Percentiles rank a stretch among this genome's conserved stretches.
Evolutionary conservation across 2,888 invertebrate genomes (phyloP).

Genomic region (Dasysyrphus albostriatus): DNA sequence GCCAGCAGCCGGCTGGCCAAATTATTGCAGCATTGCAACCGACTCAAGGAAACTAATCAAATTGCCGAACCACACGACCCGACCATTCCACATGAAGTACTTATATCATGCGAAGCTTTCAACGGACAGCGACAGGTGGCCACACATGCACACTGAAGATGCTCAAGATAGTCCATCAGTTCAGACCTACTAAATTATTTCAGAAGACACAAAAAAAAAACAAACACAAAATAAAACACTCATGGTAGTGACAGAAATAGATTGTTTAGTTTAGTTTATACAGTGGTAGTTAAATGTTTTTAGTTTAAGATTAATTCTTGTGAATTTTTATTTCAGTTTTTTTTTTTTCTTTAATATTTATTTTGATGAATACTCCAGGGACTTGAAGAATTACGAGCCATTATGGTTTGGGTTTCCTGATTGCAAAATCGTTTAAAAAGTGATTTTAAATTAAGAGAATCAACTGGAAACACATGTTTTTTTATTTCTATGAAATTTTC

Average conservation of each 20-base stretch:
- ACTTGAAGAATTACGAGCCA: not conserved
- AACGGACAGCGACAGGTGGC: constrained; percentile 75
- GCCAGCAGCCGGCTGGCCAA: constrained; percentile 57
- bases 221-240: constrained; percentile 19
- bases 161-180: constrained; percentile 71
- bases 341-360: not conserved
- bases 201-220: constrained; percentile 29
- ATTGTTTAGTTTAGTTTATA: constrained; percentile 5
- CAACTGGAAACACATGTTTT: not conserved
- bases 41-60: constrained; percentile 70
- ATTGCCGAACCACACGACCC: constrained; percentile 64
- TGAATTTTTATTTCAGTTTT: not conserved
- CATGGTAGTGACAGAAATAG: constrained; percentile 59
- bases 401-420: no score
- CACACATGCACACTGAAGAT: constrained; percentile 57
- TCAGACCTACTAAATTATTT: constrained; percentile 71
- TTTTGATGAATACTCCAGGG: not conserved
- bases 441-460: not conserved
- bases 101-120: constrained; percentile 59
- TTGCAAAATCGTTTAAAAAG: not conserved
- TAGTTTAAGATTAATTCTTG: not conserved
- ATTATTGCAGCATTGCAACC: constrained; percentile 63
- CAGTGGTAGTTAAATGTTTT: constrained; percentile 44
- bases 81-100: constrained; percentile 63
- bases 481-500: no score